Conservation (phyloP, 2,113 vertebrate genomes). For the Cryptoleucopteryx plumbea region DNA sequence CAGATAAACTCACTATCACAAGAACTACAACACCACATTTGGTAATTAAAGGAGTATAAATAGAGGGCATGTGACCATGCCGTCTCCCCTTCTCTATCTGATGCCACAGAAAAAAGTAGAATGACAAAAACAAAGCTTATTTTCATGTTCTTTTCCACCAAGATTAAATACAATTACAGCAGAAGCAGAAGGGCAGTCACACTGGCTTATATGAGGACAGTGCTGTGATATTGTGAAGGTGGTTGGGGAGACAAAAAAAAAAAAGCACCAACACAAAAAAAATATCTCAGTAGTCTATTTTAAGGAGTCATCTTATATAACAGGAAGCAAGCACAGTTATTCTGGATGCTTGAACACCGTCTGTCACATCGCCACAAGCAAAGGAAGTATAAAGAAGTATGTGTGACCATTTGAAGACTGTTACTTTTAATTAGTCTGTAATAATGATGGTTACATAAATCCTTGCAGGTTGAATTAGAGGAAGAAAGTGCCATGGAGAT, state of each 20-base stretch:
- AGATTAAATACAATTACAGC: neutral
- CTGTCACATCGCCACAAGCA: constrained; percentile 17
- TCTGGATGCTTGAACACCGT: constrained; percentile 35
- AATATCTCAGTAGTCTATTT: constrained; percentile 26
- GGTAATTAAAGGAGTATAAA: neutral
- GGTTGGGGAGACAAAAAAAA: neutral
- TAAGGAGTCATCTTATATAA: constrained; percentile 31
- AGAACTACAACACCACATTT: neutral
- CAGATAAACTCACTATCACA: neutral
- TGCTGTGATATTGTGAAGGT: neutral
- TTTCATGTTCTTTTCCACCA: neutral
- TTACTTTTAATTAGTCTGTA: constrained; percentile 51
- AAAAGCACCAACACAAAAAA: neutral
- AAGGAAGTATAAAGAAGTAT: constrained; percentile 10
- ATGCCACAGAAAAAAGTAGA: neutral
- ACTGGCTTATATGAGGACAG: neutral
- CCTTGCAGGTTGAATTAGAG: neutral
- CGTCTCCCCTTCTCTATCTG: neutral
- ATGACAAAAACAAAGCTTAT: neutral
- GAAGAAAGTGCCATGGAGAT: neutral
- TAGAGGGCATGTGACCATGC: neutral
- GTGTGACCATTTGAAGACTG: constrained; percentile 20
- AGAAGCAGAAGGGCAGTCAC: neutral
- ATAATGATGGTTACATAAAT: constrained; percentile 27
- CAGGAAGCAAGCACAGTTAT: constrained; percentile 29